Evolutionary conservation across 2,888 invertebrate species (phyloP).

Genomic region (Melipona beecheii): DNA sequence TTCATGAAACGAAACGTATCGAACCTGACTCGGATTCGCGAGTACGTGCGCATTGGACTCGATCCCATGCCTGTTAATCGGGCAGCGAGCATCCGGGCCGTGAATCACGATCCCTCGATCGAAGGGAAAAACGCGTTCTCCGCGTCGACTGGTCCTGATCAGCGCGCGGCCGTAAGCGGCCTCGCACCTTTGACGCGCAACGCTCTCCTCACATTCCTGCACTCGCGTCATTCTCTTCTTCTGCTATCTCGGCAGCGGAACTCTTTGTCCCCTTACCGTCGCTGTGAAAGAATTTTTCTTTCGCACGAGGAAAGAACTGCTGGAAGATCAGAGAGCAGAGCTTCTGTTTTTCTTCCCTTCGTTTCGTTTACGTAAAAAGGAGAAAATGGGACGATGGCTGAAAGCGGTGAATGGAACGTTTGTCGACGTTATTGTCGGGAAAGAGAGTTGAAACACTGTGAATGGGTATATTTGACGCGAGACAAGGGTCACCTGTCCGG

Average conservation of each 20-base stretch:
- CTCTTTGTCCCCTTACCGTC: not conserved
- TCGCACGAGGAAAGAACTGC: not conserved
- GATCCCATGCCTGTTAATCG: conserved; percentile 16
- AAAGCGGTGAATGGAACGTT: not conserved
- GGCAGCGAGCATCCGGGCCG: conserved; percentile 29
- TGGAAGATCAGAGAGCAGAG: not conserved
- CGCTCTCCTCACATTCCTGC: conserved; percentile 50
- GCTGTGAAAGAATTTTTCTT: not conserved
- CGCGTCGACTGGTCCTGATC: conserved; percentile 31
- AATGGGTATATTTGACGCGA: not conserved
- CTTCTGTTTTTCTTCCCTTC: not conserved
- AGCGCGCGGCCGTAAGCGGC: conserved; percentile 33
- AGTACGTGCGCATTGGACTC: too few species aligned
- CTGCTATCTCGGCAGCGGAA: conserved; percentile 12
- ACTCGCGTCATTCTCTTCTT: conserved; percentile 34
- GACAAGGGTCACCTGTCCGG: conserved; percentile 4
- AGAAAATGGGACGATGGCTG: not conserved
- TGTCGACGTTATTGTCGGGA: too few species aligned
- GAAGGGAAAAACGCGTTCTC: conserved; percentile 46
- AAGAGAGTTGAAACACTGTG: not conserved
- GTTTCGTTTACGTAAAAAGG: not conserved
- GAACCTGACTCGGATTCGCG: too few species aligned
- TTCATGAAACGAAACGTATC: too few species aligned
- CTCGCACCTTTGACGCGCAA: conserved; percentile 24
- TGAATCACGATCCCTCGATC: conserved; percentile 63